These are phyloP conservation scores for Andricus grossulariae DNA, from an alignment of 1,140 invertebrate species.

Conservation along the genomic window DNA sequence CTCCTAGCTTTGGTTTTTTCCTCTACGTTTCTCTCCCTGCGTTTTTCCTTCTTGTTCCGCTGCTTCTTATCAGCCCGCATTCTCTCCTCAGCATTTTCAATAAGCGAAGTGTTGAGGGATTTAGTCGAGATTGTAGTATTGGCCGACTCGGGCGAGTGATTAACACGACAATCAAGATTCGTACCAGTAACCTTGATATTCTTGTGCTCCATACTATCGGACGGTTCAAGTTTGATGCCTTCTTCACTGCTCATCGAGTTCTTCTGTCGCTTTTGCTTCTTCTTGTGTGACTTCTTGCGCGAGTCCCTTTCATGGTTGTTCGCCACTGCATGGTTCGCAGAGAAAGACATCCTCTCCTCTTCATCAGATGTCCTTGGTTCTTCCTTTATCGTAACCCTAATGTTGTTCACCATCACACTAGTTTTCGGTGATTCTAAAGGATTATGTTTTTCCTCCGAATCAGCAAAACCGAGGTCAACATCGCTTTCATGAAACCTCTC, in stretches of 20 bases:
- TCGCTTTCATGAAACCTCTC: slow-evolving; percentile 77
- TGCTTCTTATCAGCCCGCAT: slow-evolving; percentile 75
- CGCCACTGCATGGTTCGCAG: slow-evolving; percentile 57
- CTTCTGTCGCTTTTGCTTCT: slow-evolving; percentile 88
- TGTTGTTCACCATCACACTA: slow-evolving; percentile 61
- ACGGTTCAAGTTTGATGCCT: slow-evolving; percentile 63
- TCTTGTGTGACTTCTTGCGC: slow-evolving; percentile 86
- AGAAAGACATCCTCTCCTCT: slow-evolving; percentile 68
- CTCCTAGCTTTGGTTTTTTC: slow-evolving; percentile 78
- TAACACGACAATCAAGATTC: slow-evolving; percentile 59
- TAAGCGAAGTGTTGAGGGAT: slow-evolving; percentile 67
- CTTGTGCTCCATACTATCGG: slow-evolving; percentile 66
- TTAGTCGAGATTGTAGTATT: slow-evolving; percentile 41
- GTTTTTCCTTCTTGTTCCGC: slow-evolving; percentile 83
- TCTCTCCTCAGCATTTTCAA: slow-evolving; percentile 77
- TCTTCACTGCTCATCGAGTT: slow-evolving; percentile 80
- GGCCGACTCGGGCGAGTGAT: slow-evolving; percentile 57
- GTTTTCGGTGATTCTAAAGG: slow-evolving; percentile 57
- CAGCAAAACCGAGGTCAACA: slow-evolving; percentile 75
- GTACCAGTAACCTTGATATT: slow-evolving; percentile 57
- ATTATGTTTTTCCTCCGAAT: slow-evolving; percentile 75
- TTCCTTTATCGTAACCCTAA: slow-evolving; percentile 66
- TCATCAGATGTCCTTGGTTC: slow-evolving; percentile 73
- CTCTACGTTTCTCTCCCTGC: slow-evolving; percentile 82
- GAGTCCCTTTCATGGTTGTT: slow-evolving; percentile 73